phyloP scores from a whole-genome alignment of 2,888 invertebrate genomes.

The Cryptocheilus praepositus region DNA sequence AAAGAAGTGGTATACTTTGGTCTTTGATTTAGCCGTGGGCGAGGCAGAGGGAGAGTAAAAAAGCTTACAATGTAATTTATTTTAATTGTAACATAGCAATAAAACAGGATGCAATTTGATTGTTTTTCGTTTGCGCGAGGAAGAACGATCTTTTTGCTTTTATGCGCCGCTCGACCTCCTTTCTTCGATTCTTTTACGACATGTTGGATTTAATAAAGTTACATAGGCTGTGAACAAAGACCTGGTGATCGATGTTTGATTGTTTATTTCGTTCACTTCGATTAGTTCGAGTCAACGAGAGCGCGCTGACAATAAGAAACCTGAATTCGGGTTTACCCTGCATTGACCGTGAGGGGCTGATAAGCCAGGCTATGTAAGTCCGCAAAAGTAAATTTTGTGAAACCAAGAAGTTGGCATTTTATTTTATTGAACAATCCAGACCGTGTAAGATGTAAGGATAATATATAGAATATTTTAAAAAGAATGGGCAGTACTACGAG shows the following conservation, averaged over 20 bases:
- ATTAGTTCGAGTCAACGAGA: neutral
- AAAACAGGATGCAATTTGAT: slow-evolving; percentile 44
- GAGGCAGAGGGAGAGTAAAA: no score
- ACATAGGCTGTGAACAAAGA: no score
- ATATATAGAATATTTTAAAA: no score
- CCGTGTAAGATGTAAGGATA: no score
- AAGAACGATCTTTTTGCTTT: neutral
- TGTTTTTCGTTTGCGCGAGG: neutral
- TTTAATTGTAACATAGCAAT: slow-evolving; percentile 68
- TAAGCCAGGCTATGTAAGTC: no score
- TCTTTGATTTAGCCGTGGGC: no score
- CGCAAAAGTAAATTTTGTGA: no score
- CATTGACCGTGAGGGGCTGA: slow-evolving; percentile 4
- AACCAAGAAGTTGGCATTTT: no score
- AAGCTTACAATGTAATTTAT: slow-evolving; percentile 65
- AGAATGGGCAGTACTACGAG: no score
- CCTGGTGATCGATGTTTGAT: neutral
- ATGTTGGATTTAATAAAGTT: neutral
- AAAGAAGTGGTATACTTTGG: no score
- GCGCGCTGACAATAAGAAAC: no score
- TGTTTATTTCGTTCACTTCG: neutral
- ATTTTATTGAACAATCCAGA: no score
- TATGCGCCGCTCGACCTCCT: neutral
- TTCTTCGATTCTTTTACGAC: neutral
- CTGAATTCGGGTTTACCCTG: neutral